phyloP scores from a whole-genome alignment of 2,888 invertebrate genomes.

The Lymantria monacha region DNA sequence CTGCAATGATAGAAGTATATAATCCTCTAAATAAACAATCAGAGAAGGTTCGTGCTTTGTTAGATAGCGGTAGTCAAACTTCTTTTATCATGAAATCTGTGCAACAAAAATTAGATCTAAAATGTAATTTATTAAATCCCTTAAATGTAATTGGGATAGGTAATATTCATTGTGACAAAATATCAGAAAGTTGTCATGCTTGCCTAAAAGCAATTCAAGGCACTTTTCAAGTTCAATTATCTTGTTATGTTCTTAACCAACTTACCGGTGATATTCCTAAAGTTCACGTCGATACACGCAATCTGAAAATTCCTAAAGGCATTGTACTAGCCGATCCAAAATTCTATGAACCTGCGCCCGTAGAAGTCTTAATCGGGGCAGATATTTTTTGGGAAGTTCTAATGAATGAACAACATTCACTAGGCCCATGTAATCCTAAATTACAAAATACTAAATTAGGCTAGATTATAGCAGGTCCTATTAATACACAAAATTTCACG shows the following conservation, averaged over 20 bases:
- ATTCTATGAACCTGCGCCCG: too few relatives aligned
- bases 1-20: neutral
- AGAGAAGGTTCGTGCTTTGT: neutral
- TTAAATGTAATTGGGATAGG: constrained; percentile 9
- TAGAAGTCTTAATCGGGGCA: too few relatives aligned
- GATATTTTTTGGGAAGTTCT: constrained; percentile 22
- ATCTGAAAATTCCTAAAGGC: too few relatives aligned
- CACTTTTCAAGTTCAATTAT: neutral
- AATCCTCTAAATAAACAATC: neutral
- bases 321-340: too few relatives aligned
- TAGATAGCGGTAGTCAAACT: too few relatives aligned
- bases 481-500: neutral
- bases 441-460: constrained; percentile 15
- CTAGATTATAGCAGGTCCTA: constrained; percentile 19
- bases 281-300: neutral
- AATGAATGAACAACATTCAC: constrained; percentile 7
- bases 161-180: neutral
- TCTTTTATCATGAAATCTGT: too few relatives aligned
- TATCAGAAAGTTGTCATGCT: constrained; percentile 4
- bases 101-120: too few relatives aligned
- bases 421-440: constrained; percentile 9
- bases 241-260: neutral
- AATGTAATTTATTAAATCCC: too few relatives aligned
- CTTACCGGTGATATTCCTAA: constrained; percentile 3
- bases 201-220: constrained; percentile 1